Base-by-base conservation (phyloP, 2,113 vertebrate genomes). In the Oceanites oceanicus region DNA sequence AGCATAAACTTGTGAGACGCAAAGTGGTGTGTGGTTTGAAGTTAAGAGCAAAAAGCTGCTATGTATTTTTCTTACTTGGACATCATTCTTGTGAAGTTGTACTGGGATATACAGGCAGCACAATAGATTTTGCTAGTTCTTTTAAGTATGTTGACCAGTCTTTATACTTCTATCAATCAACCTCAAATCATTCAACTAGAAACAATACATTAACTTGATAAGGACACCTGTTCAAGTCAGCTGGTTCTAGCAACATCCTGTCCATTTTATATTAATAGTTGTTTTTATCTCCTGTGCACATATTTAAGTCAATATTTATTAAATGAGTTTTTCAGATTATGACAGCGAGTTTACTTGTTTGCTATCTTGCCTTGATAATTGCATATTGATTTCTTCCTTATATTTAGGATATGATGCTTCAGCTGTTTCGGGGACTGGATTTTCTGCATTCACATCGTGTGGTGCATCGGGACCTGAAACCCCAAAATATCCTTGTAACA, bases 401-500 rank as follows among this genome's bases (percentile, higher is more conserved):
- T 73, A 26, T 94, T 87, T 96, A 99, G 99, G 99, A 99, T 97
- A 99, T 99, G 99, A 99, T 99, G 99, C 99, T 99, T 97, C 99
- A 99, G 98, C 98, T 99, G 94, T 99, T 99, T 89, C 99, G 99
- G 94, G 99, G 99, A 72, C 97, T 99, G 97, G 99, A 99, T 98
- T 99, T 99, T 95, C 99, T 99, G 96, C 99, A 99, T 96, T 99
- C 99, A 1, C 99, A 99, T 97, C 98, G 99, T 55, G 99, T 99
- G 58, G 99, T 99, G 88, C 99, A 99, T 98, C 98, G 99, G 66
- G 99, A 99, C 98, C 98, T 99, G 87, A 99, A 99, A 95, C 99
- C 99, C 52, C 99, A 99, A 92, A 99, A 99, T 78, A 99, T 99
- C 97, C 98, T 99, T 94, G 99, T 99, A 90, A 99, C 99, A 97